phyloP scores from a whole-genome alignment of 2,797 vertebrate genomes.

The Epinephelus malabaricus region DNA sequence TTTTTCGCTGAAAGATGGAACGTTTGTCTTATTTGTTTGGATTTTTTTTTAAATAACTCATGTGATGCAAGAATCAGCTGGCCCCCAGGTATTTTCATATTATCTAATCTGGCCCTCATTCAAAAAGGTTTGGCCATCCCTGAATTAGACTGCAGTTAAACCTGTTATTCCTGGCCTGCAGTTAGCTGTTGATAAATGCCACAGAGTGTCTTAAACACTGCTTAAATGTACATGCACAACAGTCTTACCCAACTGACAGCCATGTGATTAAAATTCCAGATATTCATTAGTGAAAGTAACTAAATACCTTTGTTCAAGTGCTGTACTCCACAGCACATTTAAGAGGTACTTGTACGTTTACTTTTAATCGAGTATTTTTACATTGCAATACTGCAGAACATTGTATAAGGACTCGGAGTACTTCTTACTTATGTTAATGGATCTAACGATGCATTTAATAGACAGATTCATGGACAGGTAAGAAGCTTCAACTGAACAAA shows the following conservation, averaged over 20 bases:
- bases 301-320: neutral
- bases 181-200: neutral
- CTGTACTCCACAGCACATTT: too few relatives aligned
- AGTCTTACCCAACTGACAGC: neutral
- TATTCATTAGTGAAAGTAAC: neutral
- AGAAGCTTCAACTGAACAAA: neutral
- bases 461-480: neutral
- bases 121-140: too few relatives aligned
- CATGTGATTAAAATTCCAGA: neutral
- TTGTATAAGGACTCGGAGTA: too few relatives aligned
- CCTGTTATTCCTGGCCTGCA: constrained; percentile 18
- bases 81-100: too few relatives aligned
- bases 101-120: too few relatives aligned
- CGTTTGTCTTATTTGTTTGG: too few relatives aligned
- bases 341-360: neutral
- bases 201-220: too few relatives aligned
- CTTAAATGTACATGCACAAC: neutral
- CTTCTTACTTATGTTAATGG: neutral
- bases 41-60: too few relatives aligned
- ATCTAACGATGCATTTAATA: neutral
- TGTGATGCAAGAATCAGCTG: too few relatives aligned
- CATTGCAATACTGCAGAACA: too few relatives aligned
- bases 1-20: too few relatives aligned
- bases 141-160: neutral
- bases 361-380: too few relatives aligned